phyloP scores from a whole-genome alignment of 2,113 vertebrate species.

The Hiodon tergisus region DNA sequence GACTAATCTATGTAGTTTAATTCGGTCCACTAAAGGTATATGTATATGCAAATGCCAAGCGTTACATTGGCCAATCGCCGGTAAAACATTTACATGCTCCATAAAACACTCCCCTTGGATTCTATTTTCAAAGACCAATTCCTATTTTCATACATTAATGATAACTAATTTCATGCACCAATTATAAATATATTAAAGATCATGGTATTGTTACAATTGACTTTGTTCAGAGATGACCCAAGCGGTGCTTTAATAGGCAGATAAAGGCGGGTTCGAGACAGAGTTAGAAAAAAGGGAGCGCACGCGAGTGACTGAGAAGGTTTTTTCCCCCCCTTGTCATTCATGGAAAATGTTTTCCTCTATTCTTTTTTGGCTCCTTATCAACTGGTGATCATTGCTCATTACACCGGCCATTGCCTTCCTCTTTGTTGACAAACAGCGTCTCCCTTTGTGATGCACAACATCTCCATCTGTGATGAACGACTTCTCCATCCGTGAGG shows the following conservation, averaged over 20 bases:
- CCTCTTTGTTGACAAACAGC: neutral
- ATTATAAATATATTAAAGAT: conserved; percentile 12
- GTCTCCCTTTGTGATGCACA: neutral
- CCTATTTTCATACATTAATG: neutral
- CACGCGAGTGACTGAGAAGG: too few species aligned
- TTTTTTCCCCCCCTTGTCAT: too few species aligned
- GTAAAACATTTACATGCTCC: neutral
- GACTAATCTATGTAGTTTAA: too few species aligned
- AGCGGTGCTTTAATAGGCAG: neutral
- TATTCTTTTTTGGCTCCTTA: neutral
- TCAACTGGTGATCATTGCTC: neutral
- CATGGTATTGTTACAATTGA: neutral
- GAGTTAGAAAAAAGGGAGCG: neutral
- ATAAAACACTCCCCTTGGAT: neutral
- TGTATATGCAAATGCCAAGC: neutral
- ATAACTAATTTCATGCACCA: conserved; percentile 15
- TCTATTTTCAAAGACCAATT: conserved; percentile 9
- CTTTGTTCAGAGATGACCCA: conserved; percentile 5
- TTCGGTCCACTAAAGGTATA: neutral
- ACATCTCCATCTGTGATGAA: neutral
- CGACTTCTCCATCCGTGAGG: neutral
- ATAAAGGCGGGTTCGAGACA: neutral
- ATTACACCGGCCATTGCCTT: neutral
- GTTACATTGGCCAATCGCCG: neutral
- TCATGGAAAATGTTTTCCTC: neutral